Base-by-base conservation (phyloP, 2,797 vertebrate species). In the Atherinosoma microstoma region DNA sequence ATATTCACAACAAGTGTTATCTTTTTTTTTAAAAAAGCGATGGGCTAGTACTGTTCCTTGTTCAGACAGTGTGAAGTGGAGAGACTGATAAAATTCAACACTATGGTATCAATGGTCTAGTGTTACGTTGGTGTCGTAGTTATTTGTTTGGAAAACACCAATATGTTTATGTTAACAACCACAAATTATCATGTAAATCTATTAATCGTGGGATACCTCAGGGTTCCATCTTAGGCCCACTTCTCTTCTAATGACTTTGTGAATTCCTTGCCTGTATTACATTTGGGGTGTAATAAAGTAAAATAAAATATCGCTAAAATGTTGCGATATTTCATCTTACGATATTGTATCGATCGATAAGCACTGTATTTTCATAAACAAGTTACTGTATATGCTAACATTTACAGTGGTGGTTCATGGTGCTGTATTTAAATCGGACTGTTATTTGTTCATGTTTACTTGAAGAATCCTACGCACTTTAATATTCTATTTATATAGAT, bases 1-100 rank as follows among this genome's bases (percentile, higher is more conserved):
- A 64, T 35, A 38, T 59, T 75, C 53, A 70, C 75, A 65, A 80
- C 79, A 76, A 79, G 73, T 64, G 64, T 9, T 27, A 64, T 60
- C 78, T 72, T 82, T 84, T 54, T 6, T 32, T n/a, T n/a, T n/a
- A n/a, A n/a, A 80, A 53, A 38, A 42, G 35, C 8, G 47, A 64
- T 61, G 53, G 15, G n/a, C 60, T 6, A 15, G 53, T 12, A 56
- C 58, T 61, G 73, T n/a, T 76, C 68, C 15, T 6, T 57, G 74
- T 80, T 84, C 62, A 69, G n/a, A n/a, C n/a, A n/a, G n/a, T 76
- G 38, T 47, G 58, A 80, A 80, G 59, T 38, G 59, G 45, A 5
- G 30, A 32, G 30, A 32, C 30, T 32, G 9, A 22, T 8, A 11
- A 49, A 10, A 2, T n/a, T n/a, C 6, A 45, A 45, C 42, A 45